Evolutionary conservation across 2,113 vertebrate species (phyloP).

Genomic region (Gorsachius goisagi): DNA sequence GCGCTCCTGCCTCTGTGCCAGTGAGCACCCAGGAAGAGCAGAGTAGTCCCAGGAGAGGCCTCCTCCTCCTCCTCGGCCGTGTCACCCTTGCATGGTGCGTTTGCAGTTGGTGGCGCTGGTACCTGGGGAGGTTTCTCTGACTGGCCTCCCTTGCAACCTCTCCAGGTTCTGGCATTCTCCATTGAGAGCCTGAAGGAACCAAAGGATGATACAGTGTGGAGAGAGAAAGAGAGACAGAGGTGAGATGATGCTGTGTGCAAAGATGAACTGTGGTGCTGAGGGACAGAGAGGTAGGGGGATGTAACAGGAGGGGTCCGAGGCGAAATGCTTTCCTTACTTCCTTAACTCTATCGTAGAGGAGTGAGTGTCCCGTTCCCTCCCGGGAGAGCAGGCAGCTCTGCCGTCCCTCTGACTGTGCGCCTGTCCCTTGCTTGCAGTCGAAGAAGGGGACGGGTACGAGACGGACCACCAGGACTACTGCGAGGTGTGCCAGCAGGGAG

Average conservation of each 20-base stretch:
- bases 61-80: not conserved
- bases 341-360: not conserved
- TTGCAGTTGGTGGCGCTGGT: constrained; percentile 48
- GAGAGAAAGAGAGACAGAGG: constrained; percentile 72
- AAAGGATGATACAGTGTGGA: constrained; percentile 72
- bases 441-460: constrained; percentile 96
- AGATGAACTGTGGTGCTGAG: constrained; percentile 62
- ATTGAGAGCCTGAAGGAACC: constrained; percentile 72
- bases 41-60: constrained; percentile 42
- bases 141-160: constrained; percentile 70
- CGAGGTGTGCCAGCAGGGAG: constrained; percentile 97
- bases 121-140: constrained; percentile 68
- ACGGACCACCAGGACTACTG: constrained; percentile 99
- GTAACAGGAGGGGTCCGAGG: constrained; percentile 27
- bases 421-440: constrained; percentile 73
- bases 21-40: not conserved
- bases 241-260: constrained; percentile 69
- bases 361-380: not conserved
- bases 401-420: not conserved
- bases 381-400: not conserved
- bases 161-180: constrained; percentile 73
- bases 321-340: not conserved
- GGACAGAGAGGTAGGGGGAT: constrained; percentile 65
- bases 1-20: not conserved
- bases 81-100: constrained; percentile 63